Percentiles rank a stretch among this genome's conserved stretches.
phyloP scores from a whole-genome alignment of 2,888 invertebrate genomes.

The Dyspetes luteomarginatus region DNA sequence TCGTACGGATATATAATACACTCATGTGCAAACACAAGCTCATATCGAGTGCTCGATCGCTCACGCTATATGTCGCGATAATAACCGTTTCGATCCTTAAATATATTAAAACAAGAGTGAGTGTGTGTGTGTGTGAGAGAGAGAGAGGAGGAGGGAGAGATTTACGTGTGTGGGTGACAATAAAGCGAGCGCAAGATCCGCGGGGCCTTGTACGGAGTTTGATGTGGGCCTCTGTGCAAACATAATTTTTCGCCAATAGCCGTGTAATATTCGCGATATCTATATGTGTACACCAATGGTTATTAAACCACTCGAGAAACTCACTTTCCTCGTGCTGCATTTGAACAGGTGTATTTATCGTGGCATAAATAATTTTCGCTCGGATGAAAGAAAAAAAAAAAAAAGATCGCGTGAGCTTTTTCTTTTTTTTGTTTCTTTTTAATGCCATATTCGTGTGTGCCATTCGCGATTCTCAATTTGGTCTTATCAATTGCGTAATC shows the following conservation, averaged over 20 bases:
- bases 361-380: slow-evolving; percentile 42
- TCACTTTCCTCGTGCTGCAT: slow-evolving; percentile 59
- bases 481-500: slow-evolving; percentile 11
- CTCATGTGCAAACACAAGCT: slow-evolving; percentile 8
- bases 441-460: background rate
- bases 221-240: slow-evolving; percentile 62
- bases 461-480: slow-evolving; percentile 32
- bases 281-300: slow-evolving; percentile 2
- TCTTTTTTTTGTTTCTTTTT: too few species aligned
- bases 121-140: too few species aligned
- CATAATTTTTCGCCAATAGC: slow-evolving; percentile 57
- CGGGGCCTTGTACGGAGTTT: slow-evolving; percentile 65
- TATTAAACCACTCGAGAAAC: slow-evolving; percentile 21
- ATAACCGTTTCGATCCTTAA: slow-evolving; percentile 70
- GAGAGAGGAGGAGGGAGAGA: slow-evolving; percentile 25
- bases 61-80: slow-evolving; percentile 44
- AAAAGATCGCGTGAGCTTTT: background rate
- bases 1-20: slow-evolving; percentile 5
- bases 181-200: slow-evolving; percentile 51
- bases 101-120: slow-evolving; percentile 40
- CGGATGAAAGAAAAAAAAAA: slow-evolving; percentile 33
- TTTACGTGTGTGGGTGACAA: slow-evolving; percentile 72
- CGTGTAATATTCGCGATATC: slow-evolving; percentile 45
- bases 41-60: slow-evolving; percentile 42
- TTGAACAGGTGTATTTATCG: slow-evolving; percentile 73